phyloP scores from a whole-genome alignment of 2,888 invertebrate species.

The Leuctra nigra region DNA sequence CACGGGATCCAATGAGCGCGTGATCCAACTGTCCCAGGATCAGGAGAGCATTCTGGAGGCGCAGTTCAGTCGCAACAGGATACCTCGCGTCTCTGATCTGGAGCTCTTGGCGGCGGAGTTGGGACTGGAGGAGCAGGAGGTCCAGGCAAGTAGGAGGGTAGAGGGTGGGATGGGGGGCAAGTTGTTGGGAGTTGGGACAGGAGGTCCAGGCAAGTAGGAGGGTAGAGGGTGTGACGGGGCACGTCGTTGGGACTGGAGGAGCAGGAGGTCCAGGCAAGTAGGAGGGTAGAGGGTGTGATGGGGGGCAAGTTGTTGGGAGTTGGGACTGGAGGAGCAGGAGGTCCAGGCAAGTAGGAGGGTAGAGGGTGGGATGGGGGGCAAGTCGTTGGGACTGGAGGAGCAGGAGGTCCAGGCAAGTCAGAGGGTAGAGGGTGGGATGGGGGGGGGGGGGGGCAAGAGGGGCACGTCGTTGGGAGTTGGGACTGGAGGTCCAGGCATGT shows the following conservation, averaged over 20 bases:
- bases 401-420: conserved; percentile 44
- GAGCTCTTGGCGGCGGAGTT: conserved; percentile 47
- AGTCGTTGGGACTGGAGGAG: conserved; percentile 46
- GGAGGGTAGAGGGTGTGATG: too few relatives aligned
- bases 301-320: too few relatives aligned
- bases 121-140: conserved; percentile 44
- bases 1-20: conserved; percentile 22
- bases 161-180: too few relatives aligned
- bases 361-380: too few relatives aligned
- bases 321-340: too few relatives aligned
- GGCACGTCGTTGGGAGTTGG: too few relatives aligned
- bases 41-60: conserved; percentile 44
- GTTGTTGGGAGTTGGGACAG: too few relatives aligned
- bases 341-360: too few relatives aligned
- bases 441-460: conserved; percentile 46
- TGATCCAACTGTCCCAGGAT: conserved; percentile 39
- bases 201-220: too few relatives aligned
- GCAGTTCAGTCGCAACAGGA: conserved; percentile 45
- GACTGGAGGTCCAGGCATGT: conserved; percentile 44
- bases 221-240: too few relatives aligned
- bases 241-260: conserved; percentile 47
- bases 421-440: too few relatives aligned
- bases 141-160: conserved; percentile 45
- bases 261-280: conserved; percentile 43
- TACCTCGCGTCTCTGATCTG: conserved; percentile 45